Conservation (phyloP, 2,797 vertebrate species). For the Petrocephalus sullivani region DNA sequence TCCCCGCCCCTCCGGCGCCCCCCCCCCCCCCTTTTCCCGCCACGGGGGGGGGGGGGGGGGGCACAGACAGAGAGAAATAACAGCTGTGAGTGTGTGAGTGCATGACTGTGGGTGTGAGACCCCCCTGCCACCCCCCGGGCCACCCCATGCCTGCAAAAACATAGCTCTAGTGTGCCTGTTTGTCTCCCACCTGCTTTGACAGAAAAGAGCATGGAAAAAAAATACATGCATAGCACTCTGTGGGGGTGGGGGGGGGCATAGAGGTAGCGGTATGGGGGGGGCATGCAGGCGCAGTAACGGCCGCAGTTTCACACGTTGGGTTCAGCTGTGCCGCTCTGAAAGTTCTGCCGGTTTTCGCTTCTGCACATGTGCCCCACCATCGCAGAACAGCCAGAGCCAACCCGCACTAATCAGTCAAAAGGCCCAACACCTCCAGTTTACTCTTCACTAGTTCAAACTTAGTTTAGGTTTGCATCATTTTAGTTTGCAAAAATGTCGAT, state of each 20-base stretch:
- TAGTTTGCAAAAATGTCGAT: background rate
- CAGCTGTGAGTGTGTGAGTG: slow-evolving; percentile 41
- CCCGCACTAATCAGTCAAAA: background rate
- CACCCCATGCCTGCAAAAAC: slow-evolving; percentile 24
- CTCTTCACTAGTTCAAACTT: background rate
- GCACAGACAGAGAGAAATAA: slow-evolving; percentile 38
- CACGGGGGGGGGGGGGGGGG: slow-evolving; percentile 12
- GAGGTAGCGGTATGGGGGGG: background rate
- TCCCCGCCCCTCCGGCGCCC: too few species aligned
- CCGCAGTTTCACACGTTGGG: background rate
- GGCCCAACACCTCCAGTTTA: background rate
- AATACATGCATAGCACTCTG: slow-evolving; percentile 46
- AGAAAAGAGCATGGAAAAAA: slow-evolving; percentile 5
- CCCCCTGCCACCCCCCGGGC: background rate
- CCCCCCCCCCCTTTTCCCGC: too few species aligned
- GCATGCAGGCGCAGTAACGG: background rate
- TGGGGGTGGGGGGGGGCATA: background rate
- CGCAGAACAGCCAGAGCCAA: background rate
- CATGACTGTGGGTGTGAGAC: background rate
- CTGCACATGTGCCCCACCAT: background rate
- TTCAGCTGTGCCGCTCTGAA: background rate
- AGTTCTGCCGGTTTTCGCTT: background rate
- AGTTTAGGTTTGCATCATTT: background rate
- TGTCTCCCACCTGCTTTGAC: slow-evolving; percentile 41
- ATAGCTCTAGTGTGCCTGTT: slow-evolving; percentile 49